Percentiles rank a stretch among this genome's conserved stretches.
These are phyloP conservation scores for Stratiomys singularior DNA, from an alignment of 2,888 invertebrate genomes.

Conservation along the genomic window DNA sequence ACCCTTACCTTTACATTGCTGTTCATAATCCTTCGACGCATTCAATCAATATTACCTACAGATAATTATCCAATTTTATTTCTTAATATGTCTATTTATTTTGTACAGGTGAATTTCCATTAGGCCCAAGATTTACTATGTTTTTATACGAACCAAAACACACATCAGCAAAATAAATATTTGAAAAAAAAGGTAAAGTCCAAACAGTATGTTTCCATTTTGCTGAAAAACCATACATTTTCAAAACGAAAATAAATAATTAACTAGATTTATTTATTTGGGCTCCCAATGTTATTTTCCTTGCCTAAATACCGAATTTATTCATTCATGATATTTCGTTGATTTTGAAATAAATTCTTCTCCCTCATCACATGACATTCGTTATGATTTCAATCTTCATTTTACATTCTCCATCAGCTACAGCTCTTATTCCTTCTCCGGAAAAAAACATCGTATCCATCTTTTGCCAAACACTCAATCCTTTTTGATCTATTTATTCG, in stretches of 20 bases:
- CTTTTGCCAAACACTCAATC: conserved; percentile 4
- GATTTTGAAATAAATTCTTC: neutral
- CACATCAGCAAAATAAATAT: too few species aligned
- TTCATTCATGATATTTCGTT: neutral
- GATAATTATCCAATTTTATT: too few species aligned
- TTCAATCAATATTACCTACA: too few species aligned
- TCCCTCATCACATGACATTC: neutral
- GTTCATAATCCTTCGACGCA: too few species aligned
- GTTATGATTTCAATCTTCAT: too few species aligned
- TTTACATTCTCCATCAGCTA: too few species aligned
- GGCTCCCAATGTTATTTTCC: neutral
- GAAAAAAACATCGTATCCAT: neutral
- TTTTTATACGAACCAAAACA: too few species aligned
- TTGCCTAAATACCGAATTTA: neutral
- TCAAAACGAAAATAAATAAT: conserved; percentile 25
- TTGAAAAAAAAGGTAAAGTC: neutral
- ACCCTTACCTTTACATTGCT: too few species aligned
- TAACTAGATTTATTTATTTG: conserved; percentile 2
- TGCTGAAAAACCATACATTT: neutral
- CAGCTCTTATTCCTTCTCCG: too few species aligned
- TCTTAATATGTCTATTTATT: too few species aligned
- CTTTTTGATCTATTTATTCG: neutral
- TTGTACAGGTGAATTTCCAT: too few species aligned
- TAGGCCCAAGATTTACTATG: too few species aligned
- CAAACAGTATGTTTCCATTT: neutral